Base-by-base conservation (phyloP, 2,888 invertebrate genomes). In the Opisthograptis luteolata region DNA sequence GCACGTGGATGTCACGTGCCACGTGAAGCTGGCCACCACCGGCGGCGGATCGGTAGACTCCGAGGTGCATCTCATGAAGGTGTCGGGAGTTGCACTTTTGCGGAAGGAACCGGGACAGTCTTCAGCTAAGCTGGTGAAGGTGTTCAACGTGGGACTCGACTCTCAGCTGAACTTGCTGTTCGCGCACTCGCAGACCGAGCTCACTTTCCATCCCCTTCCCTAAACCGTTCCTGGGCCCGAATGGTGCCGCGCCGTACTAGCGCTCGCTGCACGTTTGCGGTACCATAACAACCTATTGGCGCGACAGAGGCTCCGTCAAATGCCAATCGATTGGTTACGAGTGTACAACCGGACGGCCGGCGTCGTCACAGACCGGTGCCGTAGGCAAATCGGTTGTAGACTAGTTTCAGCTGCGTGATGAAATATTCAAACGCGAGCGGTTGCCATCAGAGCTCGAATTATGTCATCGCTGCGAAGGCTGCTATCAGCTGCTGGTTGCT, bases 131-230 rank as follows among this genome's bases (percentile, higher is more conserved):
- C 81, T 94, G 1, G 69, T 93, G 3, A 90, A 92, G 69, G 92
- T 94, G 19, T 93, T 92, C 78, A 93, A 94, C 72, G 93, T 94
- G 41, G 94, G 94, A 57, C 79, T 94, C 62, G 94, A 94, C 76
- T 94, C 94, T 0, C 94, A 94, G 72, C 75, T 94, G 61, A 94
- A 93, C 74, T 79, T 94, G 49, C 79, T 94, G 49, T 94, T 94
- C 76, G 92, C 93, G 0, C 92, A 92, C 76, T 93, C 93, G 56
- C 92, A 93, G 70, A 92, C 93, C 36, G 93, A 93, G 79, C 88
- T 94, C 35, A 92, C 92, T 30, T 94, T 94, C 85, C 87, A 92
- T 73, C 94, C 94, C 1, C 60, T 86, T 58, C 91, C 91, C 62
- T 91, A 89, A 89, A 75, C 57, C 22, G 9, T 25, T 24, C 9